phyloP scores from a whole-genome alignment of 2,888 invertebrate genomes.

The Noctua pronuba region DNA sequence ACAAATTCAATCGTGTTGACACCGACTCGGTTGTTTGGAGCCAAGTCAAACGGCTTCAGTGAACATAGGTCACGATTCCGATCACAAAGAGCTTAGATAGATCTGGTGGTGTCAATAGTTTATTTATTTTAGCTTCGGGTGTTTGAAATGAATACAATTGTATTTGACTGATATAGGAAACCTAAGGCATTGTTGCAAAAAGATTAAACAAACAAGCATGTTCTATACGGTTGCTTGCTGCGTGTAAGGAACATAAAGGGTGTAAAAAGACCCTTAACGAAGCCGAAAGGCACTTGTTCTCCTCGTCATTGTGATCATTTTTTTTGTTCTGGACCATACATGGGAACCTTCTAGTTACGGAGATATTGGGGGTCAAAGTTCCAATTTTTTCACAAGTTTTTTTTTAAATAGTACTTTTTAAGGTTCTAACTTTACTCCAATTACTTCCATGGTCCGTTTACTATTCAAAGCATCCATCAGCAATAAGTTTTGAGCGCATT shows the following conservation, averaged over 20 bases:
- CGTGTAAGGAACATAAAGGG: not conserved
- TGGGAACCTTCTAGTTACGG: no score
- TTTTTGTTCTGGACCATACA: no score
- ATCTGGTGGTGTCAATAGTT: not conserved
- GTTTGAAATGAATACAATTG: not conserved
- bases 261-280: no score
- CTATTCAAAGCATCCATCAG: no score
- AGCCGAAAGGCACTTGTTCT: no score
- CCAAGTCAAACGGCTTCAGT: not conserved
- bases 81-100: conserved; percentile 14
- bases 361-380: no score
- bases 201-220: not conserved
- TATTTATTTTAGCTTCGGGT: not conserved
- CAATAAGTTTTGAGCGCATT: no score
- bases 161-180: not conserved
- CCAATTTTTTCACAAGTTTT: no score
- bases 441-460: no score
- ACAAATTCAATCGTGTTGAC: conserved; percentile 32
- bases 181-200: not conserved
- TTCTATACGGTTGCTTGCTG: not conserved
- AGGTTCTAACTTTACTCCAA: no score
- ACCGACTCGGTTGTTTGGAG: conserved; percentile 14
- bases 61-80: conserved; percentile 1
- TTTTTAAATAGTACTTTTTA: no score
- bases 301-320: no score